Conservation (phyloP, 2,797 vertebrate species). For the Sebastes goodei region DNA sequence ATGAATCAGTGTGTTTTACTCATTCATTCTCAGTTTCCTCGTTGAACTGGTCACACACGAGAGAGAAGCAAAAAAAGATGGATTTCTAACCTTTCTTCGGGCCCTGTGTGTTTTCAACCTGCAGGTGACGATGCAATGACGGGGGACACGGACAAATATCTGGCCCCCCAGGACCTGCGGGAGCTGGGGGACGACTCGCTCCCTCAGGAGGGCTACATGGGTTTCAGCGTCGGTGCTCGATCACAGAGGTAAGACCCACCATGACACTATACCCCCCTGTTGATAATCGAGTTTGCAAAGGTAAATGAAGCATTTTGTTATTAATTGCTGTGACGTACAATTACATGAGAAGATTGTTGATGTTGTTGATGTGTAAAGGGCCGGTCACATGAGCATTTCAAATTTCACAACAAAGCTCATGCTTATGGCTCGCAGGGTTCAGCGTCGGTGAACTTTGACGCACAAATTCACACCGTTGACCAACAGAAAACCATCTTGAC, state of each 20-base stretch:
- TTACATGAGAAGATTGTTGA: neutral
- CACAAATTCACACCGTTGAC: neutral
- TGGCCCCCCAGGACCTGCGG: constrained; percentile 95
- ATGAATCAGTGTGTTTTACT: neutral
- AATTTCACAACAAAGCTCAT: neutral
- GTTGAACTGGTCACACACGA: neutral
- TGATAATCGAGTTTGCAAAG: neutral
- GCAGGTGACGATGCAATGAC: constrained; percentile 98
- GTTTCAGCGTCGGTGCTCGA: constrained; percentile 94
- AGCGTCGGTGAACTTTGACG: neutral
- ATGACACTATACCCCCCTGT: neutral
- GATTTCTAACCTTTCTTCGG: neutral
- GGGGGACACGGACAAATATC: constrained; percentile 95
- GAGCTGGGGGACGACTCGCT: constrained; percentile 97
- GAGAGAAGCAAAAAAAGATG: neutral
- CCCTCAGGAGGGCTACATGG: constrained; percentile 97
- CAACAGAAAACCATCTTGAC: neutral
- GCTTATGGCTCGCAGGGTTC: neutral
- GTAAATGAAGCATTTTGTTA: rapidly evolving
- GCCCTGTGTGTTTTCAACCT: constrained; percentile 23
- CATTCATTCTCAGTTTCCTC: neutral
- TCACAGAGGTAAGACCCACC: constrained; percentile 90
- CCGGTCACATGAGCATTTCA: neutral
- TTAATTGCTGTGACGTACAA: neutral
- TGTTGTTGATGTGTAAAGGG: neutral